These are phyloP conservation scores for Dryoscopus gambensis DNA, from an alignment of 2,113 vertebrate genomes.

Conservation along the genomic window DNA sequence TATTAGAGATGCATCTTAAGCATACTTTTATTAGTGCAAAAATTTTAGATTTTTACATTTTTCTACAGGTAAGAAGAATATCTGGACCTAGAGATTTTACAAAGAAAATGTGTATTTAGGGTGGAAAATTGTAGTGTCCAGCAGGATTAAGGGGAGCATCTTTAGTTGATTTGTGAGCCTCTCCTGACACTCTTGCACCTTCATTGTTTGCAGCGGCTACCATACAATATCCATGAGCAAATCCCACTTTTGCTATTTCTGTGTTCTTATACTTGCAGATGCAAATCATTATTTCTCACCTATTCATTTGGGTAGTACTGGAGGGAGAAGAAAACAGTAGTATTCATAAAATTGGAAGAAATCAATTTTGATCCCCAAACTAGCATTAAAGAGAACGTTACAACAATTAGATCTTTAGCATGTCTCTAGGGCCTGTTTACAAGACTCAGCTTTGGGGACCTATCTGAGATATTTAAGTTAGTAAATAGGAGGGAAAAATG, in stretches of 20 bases:
- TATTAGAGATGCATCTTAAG: rapidly evolving
- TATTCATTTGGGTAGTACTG: not conserved
- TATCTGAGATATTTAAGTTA: not conserved
- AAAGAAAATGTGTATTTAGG: not conserved
- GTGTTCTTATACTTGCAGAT: not conserved
- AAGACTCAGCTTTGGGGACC: not conserved
- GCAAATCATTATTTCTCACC: not conserved
- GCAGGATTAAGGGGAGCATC: not conserved
- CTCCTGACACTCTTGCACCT: not conserved
- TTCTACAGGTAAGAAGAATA: not conserved
- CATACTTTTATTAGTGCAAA: not conserved
- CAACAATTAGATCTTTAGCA: not conserved
- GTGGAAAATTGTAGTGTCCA: not conserved
- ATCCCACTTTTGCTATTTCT: not conserved
- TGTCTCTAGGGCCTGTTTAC: not conserved
- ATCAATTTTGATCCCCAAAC: not conserved
- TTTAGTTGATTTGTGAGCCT: not conserved
- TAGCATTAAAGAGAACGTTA: not conserved
- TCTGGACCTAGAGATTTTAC: not conserved
- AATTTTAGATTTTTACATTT: not conserved
- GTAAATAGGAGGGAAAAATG: not conserved
- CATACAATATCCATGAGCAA: not conserved
- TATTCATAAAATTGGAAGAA: not conserved
- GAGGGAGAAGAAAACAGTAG: not conserved
- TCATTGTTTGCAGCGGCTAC: not conserved